Percentiles rank a stretch among this genome's conserved stretches.
phyloP scores from a whole-genome alignment of 2,888 invertebrate genomes.

The Resseliella maxima region DNA sequence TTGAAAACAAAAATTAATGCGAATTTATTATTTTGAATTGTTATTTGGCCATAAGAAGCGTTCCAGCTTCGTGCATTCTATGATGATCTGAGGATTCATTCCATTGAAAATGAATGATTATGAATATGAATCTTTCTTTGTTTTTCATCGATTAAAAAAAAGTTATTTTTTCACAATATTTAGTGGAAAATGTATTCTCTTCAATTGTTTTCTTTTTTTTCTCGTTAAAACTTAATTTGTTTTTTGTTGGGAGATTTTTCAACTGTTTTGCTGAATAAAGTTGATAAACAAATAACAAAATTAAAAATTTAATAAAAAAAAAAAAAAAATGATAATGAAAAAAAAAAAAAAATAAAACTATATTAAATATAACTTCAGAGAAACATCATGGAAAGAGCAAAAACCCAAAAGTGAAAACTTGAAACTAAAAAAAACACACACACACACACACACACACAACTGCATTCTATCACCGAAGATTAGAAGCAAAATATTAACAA shows the following conservation, averaged over 20 bases:
- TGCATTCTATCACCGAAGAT: neutral
- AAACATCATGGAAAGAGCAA: neutral
- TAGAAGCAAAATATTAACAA: neutral
- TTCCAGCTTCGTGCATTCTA: constrained; percentile 35
- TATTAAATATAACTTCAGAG: neutral
- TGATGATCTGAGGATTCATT: neutral
- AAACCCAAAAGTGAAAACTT: neutral
- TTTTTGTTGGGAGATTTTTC: constrained; percentile 16
- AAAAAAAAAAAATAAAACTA: neutral
- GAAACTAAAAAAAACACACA: too few species aligned
- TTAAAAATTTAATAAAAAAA: neutral
- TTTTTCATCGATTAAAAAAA: too few species aligned
- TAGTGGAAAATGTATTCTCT: too few species aligned
- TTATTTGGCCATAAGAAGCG: constrained; percentile 48
- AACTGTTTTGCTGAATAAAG: constrained; percentile 16
- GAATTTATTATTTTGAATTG: neutral
- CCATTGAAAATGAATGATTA: neutral
- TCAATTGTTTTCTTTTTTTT: too few species aligned
- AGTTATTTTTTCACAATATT: too few species aligned
- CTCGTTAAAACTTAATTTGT: neutral
- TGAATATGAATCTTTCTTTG: neutral
- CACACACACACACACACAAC: constrained; percentile 23
- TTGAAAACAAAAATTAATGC: too few species aligned
- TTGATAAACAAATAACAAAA: neutral
- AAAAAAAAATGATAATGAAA: neutral